These are phyloP conservation scores for Pao palembangensis DNA, from an alignment of 2,113 vertebrate genomes.

Conservation along the genomic window DNA sequence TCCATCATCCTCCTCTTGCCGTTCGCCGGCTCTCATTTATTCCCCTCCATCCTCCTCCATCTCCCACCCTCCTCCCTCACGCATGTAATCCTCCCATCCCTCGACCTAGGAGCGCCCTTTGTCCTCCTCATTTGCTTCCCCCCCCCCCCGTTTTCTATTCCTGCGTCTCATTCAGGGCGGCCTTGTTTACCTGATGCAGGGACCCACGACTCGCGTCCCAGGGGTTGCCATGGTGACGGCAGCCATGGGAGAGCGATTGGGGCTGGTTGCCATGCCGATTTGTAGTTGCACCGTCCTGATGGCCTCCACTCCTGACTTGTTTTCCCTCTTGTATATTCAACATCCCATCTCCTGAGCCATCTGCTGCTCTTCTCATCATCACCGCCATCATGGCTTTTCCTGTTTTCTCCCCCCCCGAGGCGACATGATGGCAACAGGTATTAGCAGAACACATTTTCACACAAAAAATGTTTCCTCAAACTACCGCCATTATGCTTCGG, in stretches of 20 bases:
- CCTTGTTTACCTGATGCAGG: slow-evolving; percentile 76
- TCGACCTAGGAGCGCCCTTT: slow-evolving; percentile 60
- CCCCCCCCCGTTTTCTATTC: slow-evolving; percentile 21
- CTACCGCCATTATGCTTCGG: not conserved
- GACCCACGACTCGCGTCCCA: slow-evolving; percentile 46
- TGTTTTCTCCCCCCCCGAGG: not conserved
- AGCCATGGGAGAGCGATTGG: slow-evolving; percentile 45
- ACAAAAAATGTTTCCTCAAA: slow-evolving; percentile 27
- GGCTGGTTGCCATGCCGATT: slow-evolving; percentile 72
- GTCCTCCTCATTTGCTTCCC: slow-evolving; percentile 49
- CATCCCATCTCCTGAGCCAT: slow-evolving; percentile 63
- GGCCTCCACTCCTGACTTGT: slow-evolving; percentile 59
- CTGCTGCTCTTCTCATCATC: slow-evolving; percentile 58
- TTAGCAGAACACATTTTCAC: slow-evolving; percentile 21
- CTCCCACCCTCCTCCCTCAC: slow-evolving; percentile 6
- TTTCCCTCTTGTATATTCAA: slow-evolving; percentile 65
- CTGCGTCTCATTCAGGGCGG: slow-evolving; percentile 54
- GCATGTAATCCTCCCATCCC: slow-evolving; percentile 51
- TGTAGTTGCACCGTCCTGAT: slow-evolving; percentile 70
- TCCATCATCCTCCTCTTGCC: slow-evolving; percentile 8
- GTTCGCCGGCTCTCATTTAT: slow-evolving; percentile 17
- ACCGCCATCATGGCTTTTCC: not conserved
- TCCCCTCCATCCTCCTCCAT: not conserved
- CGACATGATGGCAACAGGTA: slow-evolving; percentile 25
- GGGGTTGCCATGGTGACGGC: slow-evolving; percentile 72